phyloP scores from a whole-genome alignment of 2,113 vertebrate genomes.

The Sakesphorus luctuosus region DNA sequence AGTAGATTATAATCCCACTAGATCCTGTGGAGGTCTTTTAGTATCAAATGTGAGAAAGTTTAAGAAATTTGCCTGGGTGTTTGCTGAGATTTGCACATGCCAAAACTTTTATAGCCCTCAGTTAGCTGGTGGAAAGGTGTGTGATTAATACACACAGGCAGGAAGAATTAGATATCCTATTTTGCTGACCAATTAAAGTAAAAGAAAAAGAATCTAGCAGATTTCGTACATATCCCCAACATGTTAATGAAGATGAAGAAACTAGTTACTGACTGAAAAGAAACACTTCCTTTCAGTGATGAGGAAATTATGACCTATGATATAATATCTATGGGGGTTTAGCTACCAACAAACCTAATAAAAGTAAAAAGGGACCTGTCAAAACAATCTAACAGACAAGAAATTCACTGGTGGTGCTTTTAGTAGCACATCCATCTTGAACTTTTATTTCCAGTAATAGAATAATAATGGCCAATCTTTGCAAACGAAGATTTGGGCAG shows the following conservation, averaged over 20 bases:
- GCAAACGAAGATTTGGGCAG: too few relatives aligned
- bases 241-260: background rate
- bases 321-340: background rate
- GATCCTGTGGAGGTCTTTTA: background rate
- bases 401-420: background rate
- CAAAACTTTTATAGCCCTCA: background rate
- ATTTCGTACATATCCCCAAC: background rate
- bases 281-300: background rate
- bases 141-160: background rate
- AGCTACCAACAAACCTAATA: background rate
- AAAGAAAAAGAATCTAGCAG: background rate
- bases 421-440: background rate
- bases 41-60: background rate
- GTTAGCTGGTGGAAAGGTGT: background rate
- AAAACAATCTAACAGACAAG: background rate
- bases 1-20: background rate
- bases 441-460: background rate
- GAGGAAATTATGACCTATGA: background rate
- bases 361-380: background rate
- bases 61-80: background rate
- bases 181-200: background rate
- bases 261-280: background rate
- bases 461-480: too few relatives aligned
- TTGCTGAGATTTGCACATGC: background rate
- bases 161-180: background rate